These are phyloP conservation scores for Paedocypris micromegethes DNA, from an alignment of 2,797 vertebrate genomes.

Conservation along the genomic window DNA sequence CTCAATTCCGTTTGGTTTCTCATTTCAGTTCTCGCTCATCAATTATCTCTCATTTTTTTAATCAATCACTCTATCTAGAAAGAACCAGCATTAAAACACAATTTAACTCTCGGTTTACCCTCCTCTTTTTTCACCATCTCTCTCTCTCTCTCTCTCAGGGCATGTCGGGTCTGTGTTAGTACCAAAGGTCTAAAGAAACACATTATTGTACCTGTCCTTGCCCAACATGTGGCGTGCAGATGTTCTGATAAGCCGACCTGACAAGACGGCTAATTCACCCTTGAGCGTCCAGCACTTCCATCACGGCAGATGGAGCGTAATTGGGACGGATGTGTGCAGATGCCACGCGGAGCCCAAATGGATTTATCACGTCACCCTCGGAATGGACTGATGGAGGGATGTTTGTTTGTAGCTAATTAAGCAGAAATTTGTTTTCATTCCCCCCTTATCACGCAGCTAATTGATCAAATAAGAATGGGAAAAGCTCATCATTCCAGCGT, in stretches of 20 bases:
- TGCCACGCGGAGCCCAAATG: conserved; percentile 74
- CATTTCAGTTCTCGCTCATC: too few relatives aligned
- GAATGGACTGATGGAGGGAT: conserved; percentile 77
- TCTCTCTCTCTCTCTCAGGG: too few relatives aligned
- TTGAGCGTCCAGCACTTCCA: conserved; percentile 65
- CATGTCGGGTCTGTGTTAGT: background rate
- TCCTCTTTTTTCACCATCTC: background rate
- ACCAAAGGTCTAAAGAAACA: background rate
- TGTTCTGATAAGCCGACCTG: conserved; percentile 68
- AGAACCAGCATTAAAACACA: too few relatives aligned
- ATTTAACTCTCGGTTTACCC: too few relatives aligned
- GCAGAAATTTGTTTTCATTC: conserved; percentile 87
- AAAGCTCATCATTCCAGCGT: background rate
- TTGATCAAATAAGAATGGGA: conserved; percentile 62
- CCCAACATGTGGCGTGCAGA: conserved; percentile 59
- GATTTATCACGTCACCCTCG: conserved; percentile 77
- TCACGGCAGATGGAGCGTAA: conserved; percentile 80
- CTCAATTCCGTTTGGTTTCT: too few relatives aligned
- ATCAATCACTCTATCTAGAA: too few relatives aligned
- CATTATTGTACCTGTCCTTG: conserved; percentile 28
- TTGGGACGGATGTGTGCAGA: conserved; percentile 78
- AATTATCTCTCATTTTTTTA: too few relatives aligned
- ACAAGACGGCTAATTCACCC: conserved; percentile 74
- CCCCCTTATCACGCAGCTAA: conserved; percentile 60
- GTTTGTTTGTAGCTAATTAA: conserved; percentile 88